A percentile compares a stretch with the other conserved stretches of the same genome.
These are phyloP conservation scores for Mastigias papua DNA, from an alignment of 30 jellyfish, hydroid and myxozoan species.

Conservation along the genomic window DNA sequence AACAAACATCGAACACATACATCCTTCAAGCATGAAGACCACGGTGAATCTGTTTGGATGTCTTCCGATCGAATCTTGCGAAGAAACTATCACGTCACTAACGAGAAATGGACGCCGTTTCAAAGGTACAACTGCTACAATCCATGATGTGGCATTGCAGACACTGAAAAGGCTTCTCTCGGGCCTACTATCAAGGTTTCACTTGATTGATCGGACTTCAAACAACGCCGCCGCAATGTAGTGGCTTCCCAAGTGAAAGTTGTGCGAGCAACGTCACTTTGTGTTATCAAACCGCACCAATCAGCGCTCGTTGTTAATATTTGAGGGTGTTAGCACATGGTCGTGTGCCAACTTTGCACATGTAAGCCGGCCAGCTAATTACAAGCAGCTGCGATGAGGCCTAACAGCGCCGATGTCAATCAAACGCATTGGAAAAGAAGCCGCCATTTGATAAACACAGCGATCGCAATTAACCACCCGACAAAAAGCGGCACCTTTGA, in stretches of 20 bases:
- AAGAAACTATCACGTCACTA: neutral
- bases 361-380: slow-evolving; percentile 91
- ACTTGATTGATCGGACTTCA: slow-evolving; percentile 83
- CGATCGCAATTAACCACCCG: slow-evolving; percentile 86
- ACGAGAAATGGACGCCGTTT: neutral
- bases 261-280: slow-evolving; percentile 95
- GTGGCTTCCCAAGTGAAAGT: slow-evolving; percentile 95
- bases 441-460: slow-evolving; percentile 91
- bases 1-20: slow-evolving; percentile 72
- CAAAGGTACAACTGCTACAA: neutral
- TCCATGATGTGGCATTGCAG: slow-evolving; percentile 67
- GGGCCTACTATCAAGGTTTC: slow-evolving; percentile 78
- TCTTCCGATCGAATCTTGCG: slow-evolving; percentile 37
- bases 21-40: slow-evolving; percentile 37
- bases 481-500: slow-evolving; percentile 88
- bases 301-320: slow-evolving; percentile 73
- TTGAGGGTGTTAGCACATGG: slow-evolving; percentile 96
- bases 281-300: slow-evolving; percentile 88
- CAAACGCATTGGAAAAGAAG: slow-evolving; percentile 71
- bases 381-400: slow-evolving; percentile 97
- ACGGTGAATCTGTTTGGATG: slow-evolving; percentile 34
- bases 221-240: slow-evolving; percentile 92
- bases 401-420: slow-evolving; percentile 90
- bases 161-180: slow-evolving; percentile 65
- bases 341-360: slow-evolving; percentile 97